Base-by-base conservation (phyloP, 2,113 vertebrate species). In the Ceuthmochares aereus region DNA sequence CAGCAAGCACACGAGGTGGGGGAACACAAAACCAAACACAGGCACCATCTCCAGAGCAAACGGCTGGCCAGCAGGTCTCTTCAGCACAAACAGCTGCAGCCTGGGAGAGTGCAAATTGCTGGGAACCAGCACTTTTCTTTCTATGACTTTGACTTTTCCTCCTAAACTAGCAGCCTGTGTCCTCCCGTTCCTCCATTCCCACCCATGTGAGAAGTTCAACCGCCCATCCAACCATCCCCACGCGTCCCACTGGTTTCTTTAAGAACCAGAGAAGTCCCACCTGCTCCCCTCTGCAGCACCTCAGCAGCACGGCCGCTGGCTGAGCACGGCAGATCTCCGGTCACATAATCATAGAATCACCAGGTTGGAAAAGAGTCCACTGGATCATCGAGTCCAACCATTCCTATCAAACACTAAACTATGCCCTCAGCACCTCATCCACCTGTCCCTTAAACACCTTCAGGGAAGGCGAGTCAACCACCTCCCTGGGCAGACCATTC, bases 71-170 rank as follows among this genome's bases (percentile, higher is more conserved):
- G 29, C 30, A 47, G 34, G 27, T n/a, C 68, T 45, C 64, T 84
- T 55, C 74, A 19, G 30, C 84, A 56, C 69, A 21, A 11, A 20
- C 23, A 36, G 49, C 69, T 66, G n/a, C n/a, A n/a, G 78, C 42
- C 37, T 3, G 4, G 42, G 30, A 59, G 10, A 27, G 36, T 0
- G 0, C 8, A 20, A 21, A 47, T 11, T 4, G 5, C 27, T 36
- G 6, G 20, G 3, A 64, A 43, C 20, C 32, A 66, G 56, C 26
- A 6, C 22, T 63, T 37, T 9, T 47, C 40, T 27, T 32, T 78
- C 77, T 14, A 56, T 19, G 34, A 8, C 23, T 74, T 63, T 45
- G 17, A 37, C 72, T 56, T 49, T 66, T 51, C 79, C n/a, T 73
- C 72, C 55, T 56, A 34, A 90, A 37, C 43, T 52, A 89, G 69